Percentiles rank a stretch among this genome's conserved stretches.
These are phyloP conservation scores for Pandemis heparana DNA, from an alignment of 2,888 invertebrate genomes.

Conservation along the genomic window DNA sequence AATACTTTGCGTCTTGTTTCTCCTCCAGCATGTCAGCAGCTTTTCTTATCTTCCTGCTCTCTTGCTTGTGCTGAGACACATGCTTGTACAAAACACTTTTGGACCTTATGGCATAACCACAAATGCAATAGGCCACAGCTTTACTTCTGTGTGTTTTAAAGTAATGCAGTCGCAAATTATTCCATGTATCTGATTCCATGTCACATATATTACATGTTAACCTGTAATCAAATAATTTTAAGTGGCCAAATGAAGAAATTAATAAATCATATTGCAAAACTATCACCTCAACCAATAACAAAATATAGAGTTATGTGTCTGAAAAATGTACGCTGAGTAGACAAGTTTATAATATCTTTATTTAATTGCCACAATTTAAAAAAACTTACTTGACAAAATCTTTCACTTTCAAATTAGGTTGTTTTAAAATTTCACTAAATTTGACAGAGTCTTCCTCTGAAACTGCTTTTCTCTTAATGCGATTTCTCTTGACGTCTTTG, in stretches of 20 bases:
- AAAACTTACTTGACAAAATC: slow-evolving; percentile 64
- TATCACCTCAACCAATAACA: background rate
- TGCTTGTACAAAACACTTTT: slow-evolving; percentile 78
- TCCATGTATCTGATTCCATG: slow-evolving; percentile 68
- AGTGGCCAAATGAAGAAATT: background rate
- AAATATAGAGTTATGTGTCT: background rate
- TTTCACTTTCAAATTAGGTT: slow-evolving; percentile 69
- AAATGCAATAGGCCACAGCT: slow-evolving; percentile 69
- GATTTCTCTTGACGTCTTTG: slow-evolving; percentile 64
- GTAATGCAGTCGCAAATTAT: slow-evolving; percentile 64
- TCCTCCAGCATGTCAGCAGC: slow-evolving; percentile 54
- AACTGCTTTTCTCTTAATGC: slow-evolving; percentile 59
- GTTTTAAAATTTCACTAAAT: slow-evolving; percentile 66
- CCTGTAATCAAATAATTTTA: slow-evolving; percentile 55
- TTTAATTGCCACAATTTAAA: no score
- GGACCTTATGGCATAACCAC: slow-evolving; percentile 73
- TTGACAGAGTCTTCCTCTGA: slow-evolving; percentile 60
- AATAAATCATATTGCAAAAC: no score
- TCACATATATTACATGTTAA: slow-evolving; percentile 70
- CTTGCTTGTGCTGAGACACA: slow-evolving; percentile 71
- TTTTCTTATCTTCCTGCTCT: slow-evolving; percentile 63
- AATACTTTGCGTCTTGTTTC: slow-evolving; percentile 61
- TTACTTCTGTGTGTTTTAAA: slow-evolving; percentile 66
- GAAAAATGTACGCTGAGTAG: no score
- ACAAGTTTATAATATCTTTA: no score